Evolutionary conservation across 2,113 vertebrate genomes (phyloP), one percentile per base, ranked within the genome.

Genomic region (Sphaerodactylus townsendi): DNA sequence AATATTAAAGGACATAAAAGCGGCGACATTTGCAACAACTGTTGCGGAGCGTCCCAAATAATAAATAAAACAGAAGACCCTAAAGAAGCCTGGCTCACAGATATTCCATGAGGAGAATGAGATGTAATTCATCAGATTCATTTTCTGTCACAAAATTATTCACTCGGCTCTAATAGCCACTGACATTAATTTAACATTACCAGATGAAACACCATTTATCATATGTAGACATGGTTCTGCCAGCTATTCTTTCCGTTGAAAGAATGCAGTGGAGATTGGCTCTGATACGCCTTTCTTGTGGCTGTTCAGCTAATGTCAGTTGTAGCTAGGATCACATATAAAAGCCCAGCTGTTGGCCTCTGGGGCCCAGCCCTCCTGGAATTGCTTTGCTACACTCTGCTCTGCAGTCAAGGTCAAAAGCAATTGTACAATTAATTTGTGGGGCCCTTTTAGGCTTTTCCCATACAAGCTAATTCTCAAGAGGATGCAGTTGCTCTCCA

Each of bases 291-390:
- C 89, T 88, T 76, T 89, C 73, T 83, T 80, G 71, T 72, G 75
- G 79, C 85, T 94, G 87, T 86, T 89, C 87, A 85, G 66, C 85
- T 90, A 82, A 88, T 92, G 89, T 92, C 93, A 93, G 84, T 90
- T 85, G 87, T 88, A 93, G 85, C 89, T 86, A 86, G 30, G 70
- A 10, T 80, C 83, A 85, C 86, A 86, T 84, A 78, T 91, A 92
- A 91, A 75, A 25, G 91, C 84, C 85, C 35, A 82, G 70, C 81
- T 62, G 30, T 84, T 82, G 78, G 66, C 92, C 90, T 87, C 73
- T 56, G 80, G 86, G 87, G 93, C 78, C 92, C 91, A 91, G 90
- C 85, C 81, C 82, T 0, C 1, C 75, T 90, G 85, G 90, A 91
- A 92, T 85, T 91, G 90, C 1, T 91, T 91, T 91, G 88, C 5